Conservation (phyloP, 2,797 vertebrate genomes). For the Cygnus olor region DNA sequence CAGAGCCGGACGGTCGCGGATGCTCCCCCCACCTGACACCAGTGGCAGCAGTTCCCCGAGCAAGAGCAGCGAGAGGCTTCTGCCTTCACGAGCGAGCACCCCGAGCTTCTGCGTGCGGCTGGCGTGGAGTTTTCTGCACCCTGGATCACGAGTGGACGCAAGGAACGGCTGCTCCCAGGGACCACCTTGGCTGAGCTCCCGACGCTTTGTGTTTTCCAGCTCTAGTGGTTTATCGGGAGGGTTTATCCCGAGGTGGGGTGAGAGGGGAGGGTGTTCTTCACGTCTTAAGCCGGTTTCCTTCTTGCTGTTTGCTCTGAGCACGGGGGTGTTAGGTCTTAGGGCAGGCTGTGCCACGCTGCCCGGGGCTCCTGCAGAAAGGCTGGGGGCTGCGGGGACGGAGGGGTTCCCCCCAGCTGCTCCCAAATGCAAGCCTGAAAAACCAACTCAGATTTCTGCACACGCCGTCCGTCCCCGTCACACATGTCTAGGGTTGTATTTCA, state of each 20-base stretch:
- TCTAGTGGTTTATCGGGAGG: neutral
- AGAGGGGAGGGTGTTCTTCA: neutral
- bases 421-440: neutral
- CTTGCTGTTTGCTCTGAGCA: neutral
- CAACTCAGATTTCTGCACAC: no score
- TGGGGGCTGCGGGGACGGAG: neutral
- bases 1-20: neutral
- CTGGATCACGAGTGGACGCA: neutral
- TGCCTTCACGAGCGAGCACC: neutral
- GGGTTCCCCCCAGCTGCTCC: neutral
- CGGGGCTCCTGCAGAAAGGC: neutral
- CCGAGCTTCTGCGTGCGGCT: fast-evolving
- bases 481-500: neutral
- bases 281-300: neutral
- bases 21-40: neutral
- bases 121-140: neutral
- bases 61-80: neutral
- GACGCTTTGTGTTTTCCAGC: neutral
- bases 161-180: neutral
- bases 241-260: neutral
- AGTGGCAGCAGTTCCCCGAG: neutral
- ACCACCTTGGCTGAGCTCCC: neutral
- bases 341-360: neutral
- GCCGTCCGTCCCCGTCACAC: no score
- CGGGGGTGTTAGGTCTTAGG: fast-evolving